Base-by-base conservation (phyloP, 2,888 invertebrate genomes). In the Tetropium fuscum region DNA sequence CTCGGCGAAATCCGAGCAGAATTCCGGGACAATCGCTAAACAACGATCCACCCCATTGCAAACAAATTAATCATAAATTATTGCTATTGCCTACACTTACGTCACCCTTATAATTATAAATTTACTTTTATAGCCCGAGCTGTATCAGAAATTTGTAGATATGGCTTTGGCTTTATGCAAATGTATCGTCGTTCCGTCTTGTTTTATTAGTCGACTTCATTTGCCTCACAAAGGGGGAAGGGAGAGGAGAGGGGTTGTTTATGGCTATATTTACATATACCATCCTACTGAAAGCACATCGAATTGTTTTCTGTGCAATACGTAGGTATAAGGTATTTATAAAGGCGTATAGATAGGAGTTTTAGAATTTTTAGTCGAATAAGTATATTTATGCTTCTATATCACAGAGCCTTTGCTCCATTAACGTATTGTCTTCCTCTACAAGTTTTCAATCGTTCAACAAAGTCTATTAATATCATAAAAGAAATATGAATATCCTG, bases 1-100 rank as follows among this genome's bases (percentile, higher is more conserved):
- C 51, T 48, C 36, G 22, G 19, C 22, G 8, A 36, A 51, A 51
- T 51, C 51, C 51, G 40, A 18, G 27, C 8, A 38, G 40, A 48
- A 51, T 27, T 51, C 40, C 38, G 19, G 51, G 51, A 40, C 51
- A 51, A 11, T 40, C 40, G 40, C 51, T 38, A 51, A 51, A 51
- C 51, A 51, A 51, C 40, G 38, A 40, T 10, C 19, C 51, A 22
- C 40, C 51, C 51, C 64, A 70, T 69, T 63, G 71, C 70, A 74
- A 74, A 74, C 73, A 73, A 74, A 73, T 74, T 74, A 73, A 71
- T 73, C 73, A 74, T 73, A 72, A 74, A 73, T 74, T 72, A 74
- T 64, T 61, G 72, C 66, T 59, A 69, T 70, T 68, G 72, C 72
- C 73, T 71, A 72, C 72, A 73, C 73, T 73, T 73, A 73, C 72